Evolutionary conservation across 2,888 invertebrate species (phyloP), one percentile per base, ranked within the genome.

Genomic region (Crematogaster levior): DNA sequence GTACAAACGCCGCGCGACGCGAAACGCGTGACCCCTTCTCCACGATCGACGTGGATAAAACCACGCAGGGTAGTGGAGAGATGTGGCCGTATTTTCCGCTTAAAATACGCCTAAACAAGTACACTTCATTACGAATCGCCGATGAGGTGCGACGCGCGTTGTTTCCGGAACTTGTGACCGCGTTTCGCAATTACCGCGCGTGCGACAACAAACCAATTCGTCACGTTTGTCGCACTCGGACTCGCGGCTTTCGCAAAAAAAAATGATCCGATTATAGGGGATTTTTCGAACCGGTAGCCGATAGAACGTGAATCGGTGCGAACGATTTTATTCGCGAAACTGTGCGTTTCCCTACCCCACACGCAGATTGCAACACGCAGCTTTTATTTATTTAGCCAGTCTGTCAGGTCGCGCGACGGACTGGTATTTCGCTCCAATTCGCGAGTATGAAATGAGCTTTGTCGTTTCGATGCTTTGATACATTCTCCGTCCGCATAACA

Each of bases 91-190:
- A 51, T 74, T 74, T 80, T 48, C 18, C 40, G 72, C 15, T 73
- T 58, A 60, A 73, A 80, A 60, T 60, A 60, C 48, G 18, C 40
- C 48, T 80, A 74, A 80, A 80, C 75, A 74, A 74, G 60, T 61
- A 27, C 60, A 40, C 60, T 73, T 70, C 30, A 77, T 77, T 68
- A 68, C 43, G 75, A 27, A 66, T 4, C 30, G 40, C 12, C 53
- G 66, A 74, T 40, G 74, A 74, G 75, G 48, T 37, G 75, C 34
- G 34, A 48, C 63, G 12, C 51, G 65, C 51, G 66, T n/a, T 24
- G 21, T 4, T 65, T 15, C n/a, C 34, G 37, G 1, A 51, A 21
- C 30, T 5, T 51, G 75, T 53, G 75, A 75, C 15, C 66, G 51
- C 66, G 51, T 66, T 65, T 75, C 37, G 37, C 66, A 66, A 75